Conservation (phyloP, 2,888 invertebrate species). For the Nephrotoma guestfalica region DNA sequence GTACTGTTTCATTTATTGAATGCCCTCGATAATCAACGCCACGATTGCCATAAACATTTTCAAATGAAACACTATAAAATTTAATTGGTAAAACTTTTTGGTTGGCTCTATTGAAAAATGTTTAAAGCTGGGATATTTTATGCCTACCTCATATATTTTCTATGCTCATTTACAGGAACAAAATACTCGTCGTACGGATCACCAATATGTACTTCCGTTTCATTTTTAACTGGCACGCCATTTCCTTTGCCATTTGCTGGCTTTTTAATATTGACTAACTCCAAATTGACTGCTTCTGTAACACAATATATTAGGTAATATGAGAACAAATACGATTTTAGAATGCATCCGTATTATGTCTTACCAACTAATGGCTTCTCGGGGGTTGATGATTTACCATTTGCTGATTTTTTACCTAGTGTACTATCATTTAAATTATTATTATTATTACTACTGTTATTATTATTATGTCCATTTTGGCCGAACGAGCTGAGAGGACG, state of each 20-base stretch:
- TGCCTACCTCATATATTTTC: slow-evolving; percentile 65
- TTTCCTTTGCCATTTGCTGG: slow-evolving; percentile 40
- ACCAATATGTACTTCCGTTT: slow-evolving; percentile 46
- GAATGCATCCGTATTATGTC: neutral
- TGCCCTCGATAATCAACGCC: slow-evolving; percentile 31
- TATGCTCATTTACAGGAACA: slow-evolving; percentile 71
- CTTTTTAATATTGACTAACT: slow-evolving; percentile 54
- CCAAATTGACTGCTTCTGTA: slow-evolving; percentile 62
- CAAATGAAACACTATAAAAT: slow-evolving; percentile 14
- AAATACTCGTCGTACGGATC: slow-evolving; percentile 74
- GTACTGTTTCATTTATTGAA: slow-evolving; percentile 38
- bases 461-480: slow-evolving; percentile 10
- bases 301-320: slow-evolving; percentile 1
- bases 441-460: neutral
- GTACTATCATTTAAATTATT: slow-evolving; percentile 10
- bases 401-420: slow-evolving; percentile 7
- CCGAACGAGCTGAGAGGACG: slow-evolving; percentile 16
- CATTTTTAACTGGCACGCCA: slow-evolving; percentile 44
- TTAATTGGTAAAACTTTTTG: neutral
- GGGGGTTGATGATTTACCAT: slow-evolving; percentile 11
- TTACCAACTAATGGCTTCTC: slow-evolving; percentile 11
- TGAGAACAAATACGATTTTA: neutral
- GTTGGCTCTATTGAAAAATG: neutral
- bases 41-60: slow-evolving; percentile 14
- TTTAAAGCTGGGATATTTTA: neutral